These are phyloP conservation scores for Bufotes viridis DNA, from an alignment of 2,797 vertebrate species.

Conservation along the genomic window DNA sequence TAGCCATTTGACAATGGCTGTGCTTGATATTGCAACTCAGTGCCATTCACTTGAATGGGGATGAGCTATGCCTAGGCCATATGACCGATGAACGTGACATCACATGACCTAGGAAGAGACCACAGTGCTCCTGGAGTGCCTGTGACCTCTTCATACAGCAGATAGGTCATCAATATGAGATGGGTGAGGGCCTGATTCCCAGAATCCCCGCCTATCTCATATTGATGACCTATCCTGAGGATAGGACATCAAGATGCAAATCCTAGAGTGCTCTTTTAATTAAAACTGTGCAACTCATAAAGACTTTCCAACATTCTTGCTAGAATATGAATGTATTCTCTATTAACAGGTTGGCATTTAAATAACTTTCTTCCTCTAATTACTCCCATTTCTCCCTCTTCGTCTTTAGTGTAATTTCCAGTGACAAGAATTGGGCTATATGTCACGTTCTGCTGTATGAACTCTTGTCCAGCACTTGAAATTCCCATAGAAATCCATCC, in stretches of 20 bases:
- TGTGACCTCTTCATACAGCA: too few species aligned
- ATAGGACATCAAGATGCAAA: not conserved
- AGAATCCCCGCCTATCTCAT: too few species aligned
- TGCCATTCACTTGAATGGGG: too few species aligned
- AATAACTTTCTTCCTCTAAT: not conserved
- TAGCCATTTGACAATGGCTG: too few species aligned
- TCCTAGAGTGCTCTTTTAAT: not conserved
- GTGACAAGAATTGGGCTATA: constrained; percentile 10
- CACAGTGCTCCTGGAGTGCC: too few species aligned
- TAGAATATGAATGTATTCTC: not conserved
- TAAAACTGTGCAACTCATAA: not conserved
- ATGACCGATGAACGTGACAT: too few species aligned
- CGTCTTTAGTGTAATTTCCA: not conserved
- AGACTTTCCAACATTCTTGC: not conserved
- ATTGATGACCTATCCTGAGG: too few species aligned
- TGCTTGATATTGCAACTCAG: too few species aligned
- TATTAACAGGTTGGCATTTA: not conserved
- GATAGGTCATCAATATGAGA: too few species aligned
- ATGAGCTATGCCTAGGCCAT: too few species aligned
- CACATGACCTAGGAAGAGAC: too few species aligned
- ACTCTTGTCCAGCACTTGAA: constrained; percentile 11
- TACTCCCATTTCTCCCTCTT: not conserved
- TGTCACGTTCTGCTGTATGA: constrained; percentile 14
- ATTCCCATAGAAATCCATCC: not conserved
- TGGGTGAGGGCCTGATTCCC: too few species aligned